Base-by-base conservation (phyloP, 2,113 vertebrate genomes). In the Entomyzon cyanotis region DNA sequence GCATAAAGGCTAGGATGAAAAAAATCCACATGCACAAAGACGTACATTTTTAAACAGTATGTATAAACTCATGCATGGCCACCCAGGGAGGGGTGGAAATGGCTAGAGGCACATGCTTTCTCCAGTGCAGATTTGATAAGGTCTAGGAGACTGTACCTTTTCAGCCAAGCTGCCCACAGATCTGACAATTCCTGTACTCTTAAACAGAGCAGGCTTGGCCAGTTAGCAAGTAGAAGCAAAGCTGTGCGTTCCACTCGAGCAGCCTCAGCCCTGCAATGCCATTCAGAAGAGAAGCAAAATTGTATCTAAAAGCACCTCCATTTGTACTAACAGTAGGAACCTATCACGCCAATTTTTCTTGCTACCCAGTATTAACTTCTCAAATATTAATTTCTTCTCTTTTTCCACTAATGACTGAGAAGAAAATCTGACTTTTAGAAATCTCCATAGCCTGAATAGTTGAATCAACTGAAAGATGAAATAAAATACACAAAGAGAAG, bases 201-300 rank as follows among this genome's bases (percentile, higher is more conserved):
- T 42, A 49, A 14, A 27, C 74, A 25, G n/a, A 75, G 47, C 0
- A 4, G 22, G 23, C 11, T 68, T 71, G 87, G 39, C 12, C 74
- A 25, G 25, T 10, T 11, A 50, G 42, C 39, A 68, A 70, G 49
- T 12, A 63, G 67, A 55, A 58, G 46, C 47, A 27, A 73, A 91
- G 30, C 3, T 69, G 12, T 39, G n/a, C 33, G 33, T 56, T 30
- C 69, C 0, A 0, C 44, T 39, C 0, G 0, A 24, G 35, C 84
- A 87, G 41, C 59, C 39, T 84, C 60, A 69, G 49, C n/a, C 46
- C 53, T 65, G 71, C 2, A 3, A 52, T 25, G 37, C 39, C 55
- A 53, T 39, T 65, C 71, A 55, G 41, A 88, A 67, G 41, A 30
- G 37, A 59, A 78, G 25, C 5, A 88, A 92, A 94, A 50, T 6